Evolutionary conservation across 2,113 vertebrate species (phyloP).

Genomic region (Calyptommatus sinebrachiatus): DNA sequence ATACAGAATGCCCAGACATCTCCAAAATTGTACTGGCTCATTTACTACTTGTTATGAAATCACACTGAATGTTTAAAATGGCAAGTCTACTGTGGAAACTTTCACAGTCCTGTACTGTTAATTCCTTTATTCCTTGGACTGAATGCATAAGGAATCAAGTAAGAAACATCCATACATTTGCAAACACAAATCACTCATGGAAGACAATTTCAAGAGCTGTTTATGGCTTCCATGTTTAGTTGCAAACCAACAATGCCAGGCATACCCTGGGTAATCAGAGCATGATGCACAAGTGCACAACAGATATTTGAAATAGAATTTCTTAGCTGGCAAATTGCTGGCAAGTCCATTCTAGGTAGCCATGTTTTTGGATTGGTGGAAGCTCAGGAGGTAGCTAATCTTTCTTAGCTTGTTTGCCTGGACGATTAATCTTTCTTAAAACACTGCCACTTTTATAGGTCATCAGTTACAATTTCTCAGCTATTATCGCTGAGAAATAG

Average conservation of each 20-base stretch:
- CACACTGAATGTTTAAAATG: not conserved
- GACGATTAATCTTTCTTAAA: conserved; percentile 28
- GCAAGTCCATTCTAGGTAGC: conserved; percentile 2
- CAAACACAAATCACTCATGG: not conserved
- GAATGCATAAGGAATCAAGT: not conserved
- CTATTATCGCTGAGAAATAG: conserved; percentile 43
- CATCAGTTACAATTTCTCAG: conserved; percentile 37
- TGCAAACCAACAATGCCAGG: not conserved
- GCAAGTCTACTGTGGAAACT: not conserved
- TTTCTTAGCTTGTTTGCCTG: conserved; percentile 9
- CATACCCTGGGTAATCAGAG: conserved; percentile 6
- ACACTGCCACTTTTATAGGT: conserved; percentile 38
- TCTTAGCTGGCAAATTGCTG: conserved; percentile 19
- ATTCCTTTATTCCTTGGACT: not conserved
- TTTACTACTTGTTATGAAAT: not conserved
- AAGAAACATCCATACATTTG: not conserved
- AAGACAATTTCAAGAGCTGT: not conserved
- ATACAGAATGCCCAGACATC: too few relatives aligned
- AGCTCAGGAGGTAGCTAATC: not conserved
- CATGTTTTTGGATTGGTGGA: not conserved
- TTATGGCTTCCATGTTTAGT: not conserved
- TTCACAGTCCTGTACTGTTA: not conserved
- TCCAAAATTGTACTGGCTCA: not conserved
- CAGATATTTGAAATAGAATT: conserved; percentile 4
- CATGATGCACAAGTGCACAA: conserved; percentile 2